Conservation (phyloP, 2,797 vertebrate genomes). For the Borostomias antarcticus region DNA sequence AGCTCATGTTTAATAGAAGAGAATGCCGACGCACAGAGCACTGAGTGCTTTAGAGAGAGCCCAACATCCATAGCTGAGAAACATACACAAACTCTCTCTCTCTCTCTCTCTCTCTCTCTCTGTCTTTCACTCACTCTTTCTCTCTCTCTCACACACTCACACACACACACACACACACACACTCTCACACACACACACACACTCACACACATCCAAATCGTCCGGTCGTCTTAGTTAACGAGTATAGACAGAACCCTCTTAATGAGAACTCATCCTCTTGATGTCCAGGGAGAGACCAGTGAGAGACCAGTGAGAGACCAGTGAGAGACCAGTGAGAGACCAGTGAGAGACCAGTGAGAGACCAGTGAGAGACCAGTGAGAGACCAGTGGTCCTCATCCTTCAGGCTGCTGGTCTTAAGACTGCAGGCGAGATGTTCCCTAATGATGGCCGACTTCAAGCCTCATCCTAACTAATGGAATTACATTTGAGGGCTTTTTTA, state of each 20-base stretch:
- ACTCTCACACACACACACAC: neutral
- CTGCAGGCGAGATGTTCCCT: slow-evolving; percentile 24
- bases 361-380: too few relatives aligned
- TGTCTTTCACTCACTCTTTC: too few relatives aligned
- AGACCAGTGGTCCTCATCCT: slow-evolving; percentile 20
- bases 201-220: slow-evolving; percentile 7
- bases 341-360: too few relatives aligned
- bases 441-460: slow-evolving; percentile 23
- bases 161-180: neutral
- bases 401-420: slow-evolving; percentile 25
- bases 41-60: too few relatives aligned
- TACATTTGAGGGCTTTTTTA: neutral
- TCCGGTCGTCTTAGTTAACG: slow-evolving; percentile 25
- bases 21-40: neutral
- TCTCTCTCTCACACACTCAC: slow-evolving; percentile 9
- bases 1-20: slow-evolving; percentile 1
- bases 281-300: neutral
- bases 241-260: slow-evolving; percentile 27
- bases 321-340: too few relatives aligned
- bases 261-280: slow-evolving; percentile 17
- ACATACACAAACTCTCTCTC: slow-evolving; percentile 8
- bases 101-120: too few relatives aligned
- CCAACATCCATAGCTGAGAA: neutral
- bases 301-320: too few relatives aligned
- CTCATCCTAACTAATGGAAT: too few relatives aligned